These are phyloP conservation scores for Pararge aegeria DNA, from an alignment of 1,140 invertebrate species.

Conservation along the genomic window DNA sequence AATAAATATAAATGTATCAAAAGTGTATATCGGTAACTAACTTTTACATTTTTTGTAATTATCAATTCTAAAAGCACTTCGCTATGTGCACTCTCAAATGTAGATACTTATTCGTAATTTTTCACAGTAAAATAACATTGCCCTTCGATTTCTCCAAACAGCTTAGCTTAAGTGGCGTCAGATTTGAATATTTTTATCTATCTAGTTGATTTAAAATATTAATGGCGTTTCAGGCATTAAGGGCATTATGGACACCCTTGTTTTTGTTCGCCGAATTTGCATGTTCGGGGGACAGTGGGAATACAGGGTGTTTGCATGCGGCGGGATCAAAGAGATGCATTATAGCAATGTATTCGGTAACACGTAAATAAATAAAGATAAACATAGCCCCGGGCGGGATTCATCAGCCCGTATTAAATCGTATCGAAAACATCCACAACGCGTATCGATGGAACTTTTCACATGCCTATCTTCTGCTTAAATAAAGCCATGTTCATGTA, in stretches of 20 bases:
- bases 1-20: too few relatives aligned
- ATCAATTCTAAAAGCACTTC: too few relatives aligned
- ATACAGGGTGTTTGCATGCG: slow-evolving; percentile 43
- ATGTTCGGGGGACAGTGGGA: slow-evolving; percentile 47
- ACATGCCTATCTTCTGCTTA: slow-evolving; percentile 9
- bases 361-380: slow-evolving; percentile 73
- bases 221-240: slow-evolving; percentile 64
- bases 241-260: slow-evolving; percentile 65
- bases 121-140: background rate
- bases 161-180: slow-evolving; percentile 44
- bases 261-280: slow-evolving; percentile 66
- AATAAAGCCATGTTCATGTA: background rate
- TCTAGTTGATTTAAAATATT: slow-evolving; percentile 68
- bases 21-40: too few relatives aligned
- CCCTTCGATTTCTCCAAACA: slow-evolving; percentile 28
- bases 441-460: slow-evolving; percentile 12
- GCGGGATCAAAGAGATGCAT: slow-evolving; percentile 60
- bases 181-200: slow-evolving; percentile 68
- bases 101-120: too few relatives aligned
- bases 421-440: slow-evolving; percentile 17
- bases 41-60: too few relatives aligned
- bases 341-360: slow-evolving; percentile 62
- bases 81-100: too few relatives aligned
- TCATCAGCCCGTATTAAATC: slow-evolving; percentile 16
- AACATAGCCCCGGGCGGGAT: slow-evolving; percentile 38